Evolutionary conservation across 2,797 vertebrate genomes (phyloP).

Genomic region (Diplodus puntazzo): DNA sequence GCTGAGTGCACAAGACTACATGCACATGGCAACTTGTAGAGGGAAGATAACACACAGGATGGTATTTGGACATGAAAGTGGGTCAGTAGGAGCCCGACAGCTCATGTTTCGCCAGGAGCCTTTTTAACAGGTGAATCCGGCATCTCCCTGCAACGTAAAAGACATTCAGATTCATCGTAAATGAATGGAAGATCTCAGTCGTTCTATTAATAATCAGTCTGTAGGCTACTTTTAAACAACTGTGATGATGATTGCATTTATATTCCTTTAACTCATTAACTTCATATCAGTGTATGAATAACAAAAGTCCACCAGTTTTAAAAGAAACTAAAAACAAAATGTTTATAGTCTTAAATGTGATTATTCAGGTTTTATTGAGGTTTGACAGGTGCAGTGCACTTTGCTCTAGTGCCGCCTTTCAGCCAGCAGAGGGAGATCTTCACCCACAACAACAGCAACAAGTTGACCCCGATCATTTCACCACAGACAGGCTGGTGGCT

Average conservation of each 20-base stretch:
- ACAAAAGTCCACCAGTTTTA: not conserved
- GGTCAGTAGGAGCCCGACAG: too few species aligned
- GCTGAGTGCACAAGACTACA: too few species aligned
- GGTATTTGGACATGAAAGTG: not conserved
- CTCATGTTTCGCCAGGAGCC: not conserved
- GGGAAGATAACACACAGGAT: not conserved
- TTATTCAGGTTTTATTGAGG: not conserved
- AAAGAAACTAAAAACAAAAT: too few species aligned
- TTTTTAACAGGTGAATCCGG: not conserved
- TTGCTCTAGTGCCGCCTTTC: slow-evolving; percentile 12
- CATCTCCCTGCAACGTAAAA: too few species aligned
- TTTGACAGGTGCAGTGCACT: slow-evolving; percentile 34
- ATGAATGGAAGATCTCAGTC: not conserved
- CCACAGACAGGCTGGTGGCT: not conserved
- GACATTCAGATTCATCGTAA: not conserved
- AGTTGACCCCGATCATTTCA: too few species aligned
- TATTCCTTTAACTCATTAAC: not conserved
- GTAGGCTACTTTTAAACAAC: not conserved
- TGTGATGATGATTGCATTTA: not conserved
- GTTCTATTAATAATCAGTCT: not conserved
- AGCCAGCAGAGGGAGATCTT: slow-evolving; percentile 69
- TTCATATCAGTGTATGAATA: not conserved
- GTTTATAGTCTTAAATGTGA: not conserved
- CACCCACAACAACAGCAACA: not conserved
- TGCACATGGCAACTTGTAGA: not conserved